These are phyloP conservation scores for Carlito syrichta DNA, from an alignment of 2,113 vertebrate species.

Conservation along the genomic window DNA sequence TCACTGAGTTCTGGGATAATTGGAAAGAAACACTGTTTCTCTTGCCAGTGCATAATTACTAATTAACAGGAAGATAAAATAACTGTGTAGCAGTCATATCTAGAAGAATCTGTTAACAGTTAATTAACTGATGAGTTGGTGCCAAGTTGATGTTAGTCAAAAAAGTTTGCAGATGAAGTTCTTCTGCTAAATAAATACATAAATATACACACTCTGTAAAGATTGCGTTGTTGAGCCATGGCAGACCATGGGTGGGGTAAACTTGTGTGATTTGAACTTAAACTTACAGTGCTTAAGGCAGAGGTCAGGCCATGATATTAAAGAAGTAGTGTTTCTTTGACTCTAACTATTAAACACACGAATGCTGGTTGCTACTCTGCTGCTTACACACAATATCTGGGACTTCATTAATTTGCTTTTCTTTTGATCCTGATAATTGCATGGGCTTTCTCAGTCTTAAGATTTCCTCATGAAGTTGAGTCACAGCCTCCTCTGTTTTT, in stretches of 20 bases:
- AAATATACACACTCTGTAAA: not conserved
- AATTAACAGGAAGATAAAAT: conserved; percentile 86
- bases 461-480: conserved; percentile 24
- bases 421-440: conserved; percentile 66
- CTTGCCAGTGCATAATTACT: conserved; percentile 86
- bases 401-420: conserved; percentile 56
- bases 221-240: not conserved
- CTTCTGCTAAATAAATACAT: conserved; percentile 45
- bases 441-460: not conserved
- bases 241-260: not conserved
- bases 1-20: conserved; percentile 82
- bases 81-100: conserved; percentile 77
- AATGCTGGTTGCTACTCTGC: not conserved
- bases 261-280: conserved; percentile 51
- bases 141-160: conserved; percentile 79
- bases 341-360: conserved; percentile 11
- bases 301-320: conserved; percentile 23
- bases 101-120: conserved; percentile 84
- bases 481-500: conserved; percentile 30
- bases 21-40: conserved; percentile 83
- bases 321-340: conserved; percentile 8
- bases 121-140: conserved; percentile 80
- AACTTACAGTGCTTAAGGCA: not conserved
- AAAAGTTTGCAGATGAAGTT: conserved; percentile 78
- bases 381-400: conserved; percentile 32